Evolutionary conservation across 2,113 vertebrate species (phyloP), one percentile per base, ranked within the genome.

Genomic region (Heteronetta atricapilla): DNA sequence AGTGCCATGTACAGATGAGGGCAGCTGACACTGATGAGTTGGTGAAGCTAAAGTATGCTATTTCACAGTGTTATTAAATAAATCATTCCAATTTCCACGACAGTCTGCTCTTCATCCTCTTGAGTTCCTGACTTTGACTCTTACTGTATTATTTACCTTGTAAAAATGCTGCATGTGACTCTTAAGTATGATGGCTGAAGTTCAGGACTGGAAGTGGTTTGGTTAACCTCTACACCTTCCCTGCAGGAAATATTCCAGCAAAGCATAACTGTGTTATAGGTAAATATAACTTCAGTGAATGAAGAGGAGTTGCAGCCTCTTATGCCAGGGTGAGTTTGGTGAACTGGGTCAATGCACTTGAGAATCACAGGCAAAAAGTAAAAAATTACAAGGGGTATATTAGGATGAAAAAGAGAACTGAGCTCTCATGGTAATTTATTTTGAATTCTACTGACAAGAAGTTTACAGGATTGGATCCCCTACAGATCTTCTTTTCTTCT

Each of bases 61-160:
- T 64, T 87, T 74, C 70, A 22, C 21, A 21, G 31, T 38, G 67
- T 85, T 85, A 89, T 87, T 91, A 94, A 91, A 94, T 69, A 92
- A 91, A 91, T 89, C 44, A 80, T 80, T 87, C 78, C 46, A 22
- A 86, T 80, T 91, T 88, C 68, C 38, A 52, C 15, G 72, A 29
- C 78, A 59, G 55, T 42, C 59, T 73, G 31, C 70, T 85, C 84
- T 62, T 85, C 75, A 88, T 40, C 13, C 36, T 73, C n/a, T 82
- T 58, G n/a, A 55, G 72, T 62, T 73, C 53, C 81, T 11, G 60
- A 60, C 46, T 82, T 53, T 46, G 75, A 70, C 76, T 84, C 75
- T 75, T 59, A 77, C 59, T 52, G 50, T 70, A 34, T 79, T 92
- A 76, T 93, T 95, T 93, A 63, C 75, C 40, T 44, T 70, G 40